Evolutionary conservation across 2,888 invertebrate species (phyloP).

Genomic region (Pycnomerus fuliginosus): DNA sequence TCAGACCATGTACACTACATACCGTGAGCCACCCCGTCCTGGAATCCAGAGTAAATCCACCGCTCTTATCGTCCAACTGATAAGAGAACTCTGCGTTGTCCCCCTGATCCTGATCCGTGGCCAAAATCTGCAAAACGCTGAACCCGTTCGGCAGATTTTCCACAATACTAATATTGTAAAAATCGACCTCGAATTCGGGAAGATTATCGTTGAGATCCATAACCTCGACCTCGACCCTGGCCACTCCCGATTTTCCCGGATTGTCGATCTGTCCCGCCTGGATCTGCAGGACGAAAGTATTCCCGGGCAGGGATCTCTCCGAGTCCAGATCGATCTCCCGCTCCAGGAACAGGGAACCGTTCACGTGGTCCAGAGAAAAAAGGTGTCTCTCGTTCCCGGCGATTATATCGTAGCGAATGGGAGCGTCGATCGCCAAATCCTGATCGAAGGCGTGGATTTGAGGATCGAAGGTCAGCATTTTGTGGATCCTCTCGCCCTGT

Average conservation of each 20-base stretch:
- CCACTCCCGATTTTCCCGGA: slow-evolving; percentile 71
- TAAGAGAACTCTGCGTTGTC: slow-evolving; percentile 84
- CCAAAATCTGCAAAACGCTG: slow-evolving; percentile 68
- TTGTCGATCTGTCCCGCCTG: slow-evolving; percentile 80
- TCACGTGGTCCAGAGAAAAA: slow-evolving; percentile 72
- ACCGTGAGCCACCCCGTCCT: slow-evolving; percentile 86
- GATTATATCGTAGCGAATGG: slow-evolving; percentile 75
- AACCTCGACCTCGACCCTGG: slow-evolving; percentile 72
- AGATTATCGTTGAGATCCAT: slow-evolving; percentile 81
- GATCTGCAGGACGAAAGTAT: slow-evolving; percentile 74
- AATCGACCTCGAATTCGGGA: slow-evolving; percentile 85
- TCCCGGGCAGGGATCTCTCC: slow-evolving; percentile 69
- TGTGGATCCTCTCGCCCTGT: slow-evolving; percentile 71
- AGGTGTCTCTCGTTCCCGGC: slow-evolving; percentile 68
- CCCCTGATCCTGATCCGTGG: slow-evolving; percentile 78
- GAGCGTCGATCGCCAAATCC: slow-evolving; percentile 71
- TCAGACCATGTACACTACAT: too few species aligned
- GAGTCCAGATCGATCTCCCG: slow-evolving; percentile 80
- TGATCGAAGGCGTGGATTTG: slow-evolving; percentile 79
- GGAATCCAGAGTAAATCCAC: slow-evolving; percentile 78
- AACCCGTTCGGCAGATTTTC: slow-evolving; percentile 87
- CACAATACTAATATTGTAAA: slow-evolving; percentile 89
- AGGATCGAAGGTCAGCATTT: slow-evolving; percentile 67
- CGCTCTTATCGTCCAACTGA: slow-evolving; percentile 70
- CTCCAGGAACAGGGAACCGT: slow-evolving; percentile 75